Base-by-base conservation (phyloP, 2,888 invertebrate species). In the Ceriagrion tenellum region DNA sequence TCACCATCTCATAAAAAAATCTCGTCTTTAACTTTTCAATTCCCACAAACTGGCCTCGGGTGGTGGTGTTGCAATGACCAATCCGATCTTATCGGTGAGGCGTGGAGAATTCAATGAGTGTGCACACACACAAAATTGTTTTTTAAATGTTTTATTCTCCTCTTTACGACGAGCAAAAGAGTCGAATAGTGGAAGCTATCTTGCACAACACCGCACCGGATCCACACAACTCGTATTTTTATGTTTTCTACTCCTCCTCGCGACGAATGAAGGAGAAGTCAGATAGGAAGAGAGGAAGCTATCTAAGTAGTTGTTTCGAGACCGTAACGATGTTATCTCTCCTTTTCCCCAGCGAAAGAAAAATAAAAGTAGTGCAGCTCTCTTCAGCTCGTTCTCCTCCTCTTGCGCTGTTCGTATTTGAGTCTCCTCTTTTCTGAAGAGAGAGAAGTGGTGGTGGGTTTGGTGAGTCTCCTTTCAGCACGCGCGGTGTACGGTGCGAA, bases 291-390 rank as follows among this genome's bases (percentile, higher is more conserved):
- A 30, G 10, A 18, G 35, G 35, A 18, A 35, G 81, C 26, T 26
- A 18, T 35, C 16, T 35, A 81, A 81, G 81, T 81, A 12, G 81
- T 18, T 35, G 81, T 59, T 59, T 59, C 30, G 16, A 35, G 35
- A 35, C 81, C 81, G 35, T 81, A 81, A 81, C 81, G 35, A 81
- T 35, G 35, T 81, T 81, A 81, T 81, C 81, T 81, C 59, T 59
- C 59, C 59, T 59, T 59, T 56, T 59, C 35, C 81, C 81, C 26
- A 30, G 81, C 69, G 13, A 69, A 26, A 69, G 30, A 35, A 18
- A 81, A 81, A 35, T 13, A 81, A 81, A 81, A 23, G 81, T 1
- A 30, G 35, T 0, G 35, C 1, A 81, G 18, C 6, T 13, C n/a
- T 0, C 26, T 12, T 30, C 69, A 30, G 3, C 81, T 81, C 35